Base-by-base conservation (phyloP, 2,113 vertebrate genomes). In the Ariopsis seemanni region DNA sequence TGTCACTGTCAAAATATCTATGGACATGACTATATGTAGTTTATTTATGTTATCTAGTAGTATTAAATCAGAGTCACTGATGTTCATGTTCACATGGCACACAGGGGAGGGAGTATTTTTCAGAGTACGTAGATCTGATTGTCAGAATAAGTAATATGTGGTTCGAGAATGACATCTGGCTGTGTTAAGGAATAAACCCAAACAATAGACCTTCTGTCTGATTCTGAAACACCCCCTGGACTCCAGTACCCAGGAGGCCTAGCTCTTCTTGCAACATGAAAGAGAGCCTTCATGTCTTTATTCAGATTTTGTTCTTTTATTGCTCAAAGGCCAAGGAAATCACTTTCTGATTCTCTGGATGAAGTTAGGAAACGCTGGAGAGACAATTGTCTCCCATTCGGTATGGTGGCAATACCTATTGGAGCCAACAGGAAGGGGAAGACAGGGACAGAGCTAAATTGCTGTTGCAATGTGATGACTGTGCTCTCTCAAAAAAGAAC, bases 161-260 rank as follows among this genome's bases (percentile, higher is more conserved):
- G 78, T 88, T 65, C 60, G 63, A 86, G 27, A 79, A 78, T 80
- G 63, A 83, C 60, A 75, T 58, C 55, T 82, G 53, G 67, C 86
- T 53, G 42, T 82, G 71, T 50, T 53, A 85, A 81, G 27, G 30
- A 89, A 89, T 53, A 67, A 82, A 50, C 17, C 30, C 79, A 72
- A 85, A 88, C 89, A 90, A 88, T 85, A 88, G 79, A 62, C 1
- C 42, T 30, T 72, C 83, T 90, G 84, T 90, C 30, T 60, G 53
- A 22, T 22, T 48, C 17, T 52, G 75, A 55, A 80, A 53, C 62
- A 65, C 63, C 58, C 60, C 52, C 53, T 6, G 83, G 72, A 86
- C 62, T 27, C 42, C 60, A 65, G 55, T 79, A 79, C 80, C 86
- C 89, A 86, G 53, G 62, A 86, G 86, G 80, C 71, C 72, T 71